Conservation (phyloP, 2,113 vertebrate species). For the Origma solitaria region DNA sequence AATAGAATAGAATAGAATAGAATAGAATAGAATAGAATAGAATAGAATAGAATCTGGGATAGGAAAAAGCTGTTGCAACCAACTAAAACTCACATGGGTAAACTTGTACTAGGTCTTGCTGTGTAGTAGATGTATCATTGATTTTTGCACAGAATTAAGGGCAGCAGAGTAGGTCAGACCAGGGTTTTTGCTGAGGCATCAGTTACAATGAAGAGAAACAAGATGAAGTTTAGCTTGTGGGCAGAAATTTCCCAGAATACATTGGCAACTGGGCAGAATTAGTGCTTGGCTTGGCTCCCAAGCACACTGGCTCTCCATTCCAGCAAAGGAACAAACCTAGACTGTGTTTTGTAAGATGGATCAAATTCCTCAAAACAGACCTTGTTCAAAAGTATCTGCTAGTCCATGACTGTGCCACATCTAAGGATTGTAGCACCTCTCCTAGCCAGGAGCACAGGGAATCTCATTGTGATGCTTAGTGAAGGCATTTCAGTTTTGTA, state of each 20-base stretch:
- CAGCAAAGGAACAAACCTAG: conserved; percentile 16
- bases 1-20: background rate
- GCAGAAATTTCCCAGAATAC: conserved; percentile 62
- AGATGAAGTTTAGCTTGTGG: conserved; percentile 55
- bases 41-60: background rate
- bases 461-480: background rate
- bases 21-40: background rate
- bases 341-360: background rate
- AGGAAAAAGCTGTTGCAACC: background rate
- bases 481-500: background rate
- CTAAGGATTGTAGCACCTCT: background rate
- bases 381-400: conserved; percentile 1
- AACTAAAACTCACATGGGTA: background rate
- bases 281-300: conserved; percentile 27
- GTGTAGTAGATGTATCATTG: background rate
- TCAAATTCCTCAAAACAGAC: conserved; percentile 10
- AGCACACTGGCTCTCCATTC: background rate
- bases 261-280: conserved; percentile 27
- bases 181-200: conserved; percentile 24
- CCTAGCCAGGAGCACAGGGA: background rate
- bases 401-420: background rate
- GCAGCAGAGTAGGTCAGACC: conserved; percentile 20
- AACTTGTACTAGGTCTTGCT: background rate
- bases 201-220: conserved; percentile 38
- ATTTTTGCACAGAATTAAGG: conserved; percentile 16